Conservation (phyloP, 2,797 vertebrate species). For the Lycodopsis pacificus region DNA sequence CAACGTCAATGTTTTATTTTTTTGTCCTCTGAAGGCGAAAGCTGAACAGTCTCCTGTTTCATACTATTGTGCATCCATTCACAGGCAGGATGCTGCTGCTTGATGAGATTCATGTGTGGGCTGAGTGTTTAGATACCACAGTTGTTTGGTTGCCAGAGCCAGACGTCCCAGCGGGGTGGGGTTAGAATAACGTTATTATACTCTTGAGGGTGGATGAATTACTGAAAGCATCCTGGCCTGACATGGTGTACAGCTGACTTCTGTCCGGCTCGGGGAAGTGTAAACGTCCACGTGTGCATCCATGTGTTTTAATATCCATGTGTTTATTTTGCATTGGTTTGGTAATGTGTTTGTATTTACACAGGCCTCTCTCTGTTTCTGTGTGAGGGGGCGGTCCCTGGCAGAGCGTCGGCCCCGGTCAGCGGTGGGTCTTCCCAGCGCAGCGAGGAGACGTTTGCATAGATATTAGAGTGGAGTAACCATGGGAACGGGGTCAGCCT, state of each 20-base stretch:
- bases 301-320: neutral
- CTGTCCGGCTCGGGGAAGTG: conserved; percentile 13
- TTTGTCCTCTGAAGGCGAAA: neutral
- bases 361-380: conserved; percentile 31
- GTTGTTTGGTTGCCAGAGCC: conserved; percentile 65
- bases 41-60: conserved; percentile 31
- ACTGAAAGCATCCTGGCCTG: conserved; percentile 50
- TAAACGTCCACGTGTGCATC: neutral
- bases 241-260: conserved; percentile 41
- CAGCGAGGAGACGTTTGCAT: conserved; percentile 53
- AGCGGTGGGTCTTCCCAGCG: conserved; percentile 56
- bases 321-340: conserved; percentile 10
- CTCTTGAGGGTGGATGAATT: conserved; percentile 60
- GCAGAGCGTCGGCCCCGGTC: neutral
- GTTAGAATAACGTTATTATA: conserved; percentile 75
- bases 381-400: conserved; percentile 16
- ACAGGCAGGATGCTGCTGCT: conserved; percentile 41
- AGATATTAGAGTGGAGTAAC: conserved; percentile 67
- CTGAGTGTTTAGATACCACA: conserved; percentile 58
- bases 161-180: conserved; percentile 53
- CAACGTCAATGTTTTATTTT: neutral
- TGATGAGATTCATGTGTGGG: conserved; percentile 62
- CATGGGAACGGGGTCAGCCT: conserved; percentile 65
- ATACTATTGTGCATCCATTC: conserved; percentile 35
- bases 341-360: conserved; percentile 22